Conservation (phyloP, 1,140 invertebrate genomes). For the Nasonia vitripennis region DNA sequence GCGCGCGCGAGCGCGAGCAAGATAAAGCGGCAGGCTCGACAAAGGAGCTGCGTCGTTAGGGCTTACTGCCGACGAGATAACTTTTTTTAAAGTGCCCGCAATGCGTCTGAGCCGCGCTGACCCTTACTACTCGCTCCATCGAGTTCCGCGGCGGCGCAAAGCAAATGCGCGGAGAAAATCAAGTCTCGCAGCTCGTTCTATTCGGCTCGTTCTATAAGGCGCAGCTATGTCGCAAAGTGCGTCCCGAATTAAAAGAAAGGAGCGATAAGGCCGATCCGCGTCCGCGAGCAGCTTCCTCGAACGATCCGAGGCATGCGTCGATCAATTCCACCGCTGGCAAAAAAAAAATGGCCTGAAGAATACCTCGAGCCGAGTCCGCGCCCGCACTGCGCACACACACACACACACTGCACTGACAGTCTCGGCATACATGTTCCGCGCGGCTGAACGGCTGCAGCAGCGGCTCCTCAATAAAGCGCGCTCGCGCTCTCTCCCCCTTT, state of each 20-base stretch:
- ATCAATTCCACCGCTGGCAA: too few relatives aligned
- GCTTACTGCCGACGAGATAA: neutral
- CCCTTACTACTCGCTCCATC: neutral
- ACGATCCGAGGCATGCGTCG: too few relatives aligned
- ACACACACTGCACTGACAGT: too few relatives aligned
- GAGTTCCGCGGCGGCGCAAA: neutral
- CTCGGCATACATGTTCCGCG: neutral
- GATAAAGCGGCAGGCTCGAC: neutral
- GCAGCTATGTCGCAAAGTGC: too few relatives aligned
- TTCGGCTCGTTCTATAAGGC: too few relatives aligned
- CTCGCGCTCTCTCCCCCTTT: too few relatives aligned
- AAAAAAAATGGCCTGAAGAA: too few relatives aligned
- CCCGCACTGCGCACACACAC: too few relatives aligned
- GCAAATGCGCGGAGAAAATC: too few relatives aligned
- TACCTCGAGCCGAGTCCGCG: too few relatives aligned
- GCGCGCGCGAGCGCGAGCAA: neutral
- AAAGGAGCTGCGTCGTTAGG: neutral
- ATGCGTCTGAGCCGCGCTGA: neutral
- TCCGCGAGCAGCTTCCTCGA: too few relatives aligned
- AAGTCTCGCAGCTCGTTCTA: too few relatives aligned
- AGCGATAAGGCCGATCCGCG: neutral
- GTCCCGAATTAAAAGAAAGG: neutral
- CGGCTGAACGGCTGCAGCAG: neutral
- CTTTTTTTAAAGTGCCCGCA: neutral
- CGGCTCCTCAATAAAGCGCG: conserved; percentile 33